Evolutionary conservation across 2,888 invertebrate genomes (phyloP).

Genomic region (Heliothis peltigera): DNA sequence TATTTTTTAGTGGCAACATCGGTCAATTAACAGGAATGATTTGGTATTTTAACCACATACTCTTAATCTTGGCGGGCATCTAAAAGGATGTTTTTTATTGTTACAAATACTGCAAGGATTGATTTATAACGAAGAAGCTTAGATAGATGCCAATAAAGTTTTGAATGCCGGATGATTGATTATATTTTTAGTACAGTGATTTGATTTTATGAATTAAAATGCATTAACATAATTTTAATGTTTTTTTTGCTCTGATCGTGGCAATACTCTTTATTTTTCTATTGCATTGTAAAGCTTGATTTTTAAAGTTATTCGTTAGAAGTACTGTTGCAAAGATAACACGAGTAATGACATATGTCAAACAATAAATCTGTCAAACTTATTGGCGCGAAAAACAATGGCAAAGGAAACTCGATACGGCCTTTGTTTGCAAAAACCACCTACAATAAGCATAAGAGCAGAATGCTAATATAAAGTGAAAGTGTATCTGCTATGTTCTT

Average conservation of each 20-base stretch:
- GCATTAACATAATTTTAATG: constrained; percentile 29
- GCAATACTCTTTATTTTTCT: constrained; percentile 17
- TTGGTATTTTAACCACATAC: constrained; percentile 72
- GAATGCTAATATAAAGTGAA: constrained; percentile 83
- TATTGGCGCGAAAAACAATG: constrained; percentile 32
- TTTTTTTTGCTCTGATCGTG: neutral
- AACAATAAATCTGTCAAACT: constrained; percentile 35
- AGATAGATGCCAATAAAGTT: constrained; percentile 13
- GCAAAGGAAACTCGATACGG: constrained; percentile 33
- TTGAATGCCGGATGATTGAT: constrained; percentile 38
- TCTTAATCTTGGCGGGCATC: constrained; percentile 69
- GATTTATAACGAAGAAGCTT: neutral
- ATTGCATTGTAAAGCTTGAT: constrained; percentile 26
- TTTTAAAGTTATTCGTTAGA: constrained; percentile 12
- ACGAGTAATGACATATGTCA: neutral
- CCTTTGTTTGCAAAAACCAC: constrained; percentile 48
- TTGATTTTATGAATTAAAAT: constrained; percentile 16
- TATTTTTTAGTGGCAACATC: constrained; percentile 66
- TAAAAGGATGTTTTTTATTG: constrained; percentile 57
- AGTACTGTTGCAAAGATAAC: neutral
- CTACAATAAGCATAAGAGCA: constrained; percentile 36
- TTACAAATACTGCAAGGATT: constrained; percentile 30
- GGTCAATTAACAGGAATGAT: constrained; percentile 83
- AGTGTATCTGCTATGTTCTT: constrained; percentile 73
- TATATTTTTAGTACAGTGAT: constrained; percentile 29